Evolutionary conservation across 2,797 vertebrate genomes (phyloP).

Genomic region (Diglossa cyanea): DNA sequence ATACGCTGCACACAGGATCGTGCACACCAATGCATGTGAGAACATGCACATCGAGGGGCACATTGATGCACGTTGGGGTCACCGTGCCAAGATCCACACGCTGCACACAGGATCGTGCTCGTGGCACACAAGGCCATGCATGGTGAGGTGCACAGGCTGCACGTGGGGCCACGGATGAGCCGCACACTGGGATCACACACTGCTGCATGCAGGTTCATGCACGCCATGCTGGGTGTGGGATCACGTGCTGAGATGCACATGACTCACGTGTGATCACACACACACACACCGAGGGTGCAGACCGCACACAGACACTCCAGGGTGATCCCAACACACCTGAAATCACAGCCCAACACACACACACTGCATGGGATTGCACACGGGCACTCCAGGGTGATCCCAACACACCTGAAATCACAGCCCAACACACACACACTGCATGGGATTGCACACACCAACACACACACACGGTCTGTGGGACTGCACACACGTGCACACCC

Average conservation of each 20-base stretch:
- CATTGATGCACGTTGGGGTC: rapidly evolving
- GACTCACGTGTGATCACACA: background rate
- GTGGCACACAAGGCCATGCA: background rate
- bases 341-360: background rate
- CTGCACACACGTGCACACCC: background rate
- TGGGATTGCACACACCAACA: background rate
- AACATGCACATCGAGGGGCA: rapidly evolving
- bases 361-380: background rate
- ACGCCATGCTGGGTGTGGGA: background rate
- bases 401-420: rapidly evolving
- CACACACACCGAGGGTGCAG: background rate
- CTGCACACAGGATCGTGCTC: rapidly evolving
- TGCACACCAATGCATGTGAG: rapidly evolving
- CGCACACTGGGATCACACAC: background rate
- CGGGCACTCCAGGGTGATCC: background rate
- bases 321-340: background rate
- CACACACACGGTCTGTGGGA: background rate
- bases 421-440: background rate
- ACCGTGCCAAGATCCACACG: rapidly evolving
- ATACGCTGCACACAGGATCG: too few relatives aligned
- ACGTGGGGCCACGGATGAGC: background rate
- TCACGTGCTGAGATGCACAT: rapidly evolving
- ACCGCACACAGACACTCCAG: background rate
- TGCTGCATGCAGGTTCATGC: background rate
- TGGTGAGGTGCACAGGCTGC: background rate